Evolutionary conservation across 2,888 invertebrate species (phyloP).

Genomic region (Nasonovia ribisnigri): DNA sequence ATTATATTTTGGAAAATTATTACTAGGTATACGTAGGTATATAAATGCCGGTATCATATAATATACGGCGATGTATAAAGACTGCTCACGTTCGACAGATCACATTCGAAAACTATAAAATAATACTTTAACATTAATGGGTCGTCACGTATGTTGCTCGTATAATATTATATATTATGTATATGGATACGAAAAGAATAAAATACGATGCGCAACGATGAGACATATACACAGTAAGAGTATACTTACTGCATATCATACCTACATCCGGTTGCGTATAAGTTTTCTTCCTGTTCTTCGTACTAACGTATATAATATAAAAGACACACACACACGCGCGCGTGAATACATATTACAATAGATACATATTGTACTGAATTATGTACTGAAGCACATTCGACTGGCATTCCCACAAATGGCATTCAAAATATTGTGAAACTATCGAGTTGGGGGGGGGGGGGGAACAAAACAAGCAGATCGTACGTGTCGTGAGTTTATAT

Average conservation of each 20-base stretch:
- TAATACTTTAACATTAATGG: neutral
- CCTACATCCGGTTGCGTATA: neutral
- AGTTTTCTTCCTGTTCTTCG: neutral
- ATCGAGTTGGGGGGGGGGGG: neutral
- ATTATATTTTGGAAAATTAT: neutral
- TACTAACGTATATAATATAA: neutral
- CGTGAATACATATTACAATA: neutral
- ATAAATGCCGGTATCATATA: too few species aligned
- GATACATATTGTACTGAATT: neutral
- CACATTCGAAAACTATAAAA: neutral
- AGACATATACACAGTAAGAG: neutral
- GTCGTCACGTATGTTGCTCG: neutral
- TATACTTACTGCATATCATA: neutral
- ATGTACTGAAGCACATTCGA: neutral
- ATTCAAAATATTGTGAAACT: slow-evolving; percentile 1
- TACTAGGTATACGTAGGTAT: neutral
- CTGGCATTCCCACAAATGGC: neutral
- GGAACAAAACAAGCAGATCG: neutral
- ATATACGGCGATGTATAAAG: neutral
- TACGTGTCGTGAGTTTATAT: neutral
- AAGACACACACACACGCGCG: neutral
- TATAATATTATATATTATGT: neutral
- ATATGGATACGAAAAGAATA: neutral
- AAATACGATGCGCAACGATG: neutral
- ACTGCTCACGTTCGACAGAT: slow-evolving; percentile 1